Evolutionary conservation across 2,113 vertebrate species (phyloP).

Genomic region (Leiothrix lutea): DNA sequence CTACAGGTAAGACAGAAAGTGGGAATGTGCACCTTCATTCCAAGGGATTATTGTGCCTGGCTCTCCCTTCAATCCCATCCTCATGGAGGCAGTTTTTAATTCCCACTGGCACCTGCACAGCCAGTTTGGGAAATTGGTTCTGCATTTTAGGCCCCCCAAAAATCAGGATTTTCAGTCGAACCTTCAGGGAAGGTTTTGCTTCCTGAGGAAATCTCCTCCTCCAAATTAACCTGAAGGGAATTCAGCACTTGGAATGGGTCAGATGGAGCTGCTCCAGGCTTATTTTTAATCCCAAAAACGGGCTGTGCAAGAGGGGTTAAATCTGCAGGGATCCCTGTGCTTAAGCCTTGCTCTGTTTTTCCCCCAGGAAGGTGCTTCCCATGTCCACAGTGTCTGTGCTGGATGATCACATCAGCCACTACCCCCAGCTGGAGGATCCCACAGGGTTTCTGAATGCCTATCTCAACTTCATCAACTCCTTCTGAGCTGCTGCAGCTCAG

Average conservation of each 20-base stretch:
- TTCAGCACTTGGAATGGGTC: background rate
- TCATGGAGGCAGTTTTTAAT: fast-evolving
- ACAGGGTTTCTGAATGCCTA: conserved; percentile 90
- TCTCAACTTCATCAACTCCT: conserved; percentile 94
- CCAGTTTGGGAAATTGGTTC: background rate
- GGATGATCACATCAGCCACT: conserved; percentile 94
- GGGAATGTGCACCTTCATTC: background rate
- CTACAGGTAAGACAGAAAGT: conserved; percentile 80
- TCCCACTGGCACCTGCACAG: background rate
- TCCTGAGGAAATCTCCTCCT: background rate
- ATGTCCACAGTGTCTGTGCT: conserved; percentile 86
- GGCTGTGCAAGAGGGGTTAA: fast-evolving
- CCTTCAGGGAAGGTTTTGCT: no score
- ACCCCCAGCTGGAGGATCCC: conserved; percentile 94
- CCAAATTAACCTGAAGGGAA: background rate
- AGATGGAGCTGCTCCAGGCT: background rate
- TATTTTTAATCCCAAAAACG: background rate
- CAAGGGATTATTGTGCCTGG: background rate
- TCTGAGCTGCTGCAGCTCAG: conserved; percentile 73
- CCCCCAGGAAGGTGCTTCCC: conserved; percentile 82
- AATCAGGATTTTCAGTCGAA: background rate
- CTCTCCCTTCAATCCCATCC: background rate
- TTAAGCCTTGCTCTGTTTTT: background rate
- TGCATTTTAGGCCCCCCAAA: background rate
- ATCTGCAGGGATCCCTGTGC: background rate